Evolutionary conservation across 35 echinoderm and acorn worm species (phyloP), one percentile per base, ranked within the genome.

Genomic region (Hemicentrotus pulcherrimus): DNA sequence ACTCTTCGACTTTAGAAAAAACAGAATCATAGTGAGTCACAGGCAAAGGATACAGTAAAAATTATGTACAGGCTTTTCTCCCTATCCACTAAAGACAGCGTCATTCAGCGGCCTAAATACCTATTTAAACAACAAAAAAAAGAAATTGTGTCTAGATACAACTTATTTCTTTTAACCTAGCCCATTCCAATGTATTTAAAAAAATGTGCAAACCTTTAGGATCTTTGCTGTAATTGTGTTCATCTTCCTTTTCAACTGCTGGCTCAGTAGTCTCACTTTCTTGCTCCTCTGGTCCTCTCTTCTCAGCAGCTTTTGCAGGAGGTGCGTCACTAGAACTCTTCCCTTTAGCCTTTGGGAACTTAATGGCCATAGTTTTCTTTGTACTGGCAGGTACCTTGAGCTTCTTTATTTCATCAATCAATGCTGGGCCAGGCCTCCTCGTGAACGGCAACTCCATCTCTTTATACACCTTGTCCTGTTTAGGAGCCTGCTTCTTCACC

Each of bases 181-280:
- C 35, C 32, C 15, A 35, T 31, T 90, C 22, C 88, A 90, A 14
- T 90, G 88, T 90, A 90, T 15, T 31, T 35, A 46, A 24, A 32
- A 19, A 31, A 15, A 92, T 48, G 48, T 24, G 7, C 22, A 47
- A 48, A 92, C 91, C 91, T 92, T 55, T 92, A 11, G 91, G 91
- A 46, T 92, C 91, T 92, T 55, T 92, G 91, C 91, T 92, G 91
- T 92, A 92, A 55, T 92, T 92, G 91, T 92, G 91, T 31, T 92
- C 91, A 31, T 92, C 91, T 31, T 31, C 46, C 48, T 19, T 92
- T 31, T 92, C 91, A 89, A 35, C 31, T 89, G 87, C 31, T 70
- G 61, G 15, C 31, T 89, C 87, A 24, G 87, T 32, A 31, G 87
- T 46, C 32, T 32, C 87, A 13, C 22, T 22, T 33, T 46, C 87